Percentiles rank a stretch among this genome's conserved stretches.
phyloP scores from a whole-genome alignment of 1,140 invertebrate genomes.

The Drosophila bocki region DNA sequence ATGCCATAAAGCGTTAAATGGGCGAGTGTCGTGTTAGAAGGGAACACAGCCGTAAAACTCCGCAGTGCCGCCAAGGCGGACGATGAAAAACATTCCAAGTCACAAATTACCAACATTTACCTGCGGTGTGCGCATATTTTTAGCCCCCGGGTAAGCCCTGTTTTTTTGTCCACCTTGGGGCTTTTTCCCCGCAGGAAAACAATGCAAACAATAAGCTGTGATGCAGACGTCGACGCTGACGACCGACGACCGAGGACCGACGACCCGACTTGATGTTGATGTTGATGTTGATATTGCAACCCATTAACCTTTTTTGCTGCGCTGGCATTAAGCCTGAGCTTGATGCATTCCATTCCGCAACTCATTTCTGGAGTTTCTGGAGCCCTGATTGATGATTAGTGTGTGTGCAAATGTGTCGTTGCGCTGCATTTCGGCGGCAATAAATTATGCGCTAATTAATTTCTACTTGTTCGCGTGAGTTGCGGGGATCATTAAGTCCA shows the following conservation, averaged over 20 bases:
- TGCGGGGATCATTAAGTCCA: conserved; percentile 53
- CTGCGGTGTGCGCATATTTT: conserved; percentile 75
- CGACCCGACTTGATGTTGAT: conserved; percentile 23
- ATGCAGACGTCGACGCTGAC: conserved; percentile 50
- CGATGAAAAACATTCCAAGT: conserved; percentile 59
- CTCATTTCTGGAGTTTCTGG: conserved; percentile 48
- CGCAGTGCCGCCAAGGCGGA: conserved; percentile 31
- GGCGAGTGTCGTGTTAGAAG: conserved; percentile 57
- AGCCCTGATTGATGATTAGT: conserved; percentile 73
- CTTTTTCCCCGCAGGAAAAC: conserved; percentile 51
- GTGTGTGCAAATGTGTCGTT: conserved; percentile 51
- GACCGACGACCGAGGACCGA: conserved; percentile 38
- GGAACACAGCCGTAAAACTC: conserved; percentile 37
- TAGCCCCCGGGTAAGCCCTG: conserved; percentile 32
- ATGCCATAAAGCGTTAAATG: conserved; percentile 63
- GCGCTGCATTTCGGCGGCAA: conserved; percentile 47
- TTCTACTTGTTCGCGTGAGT: conserved; percentile 46
- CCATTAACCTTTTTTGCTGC: conserved; percentile 74
- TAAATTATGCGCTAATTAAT: conserved; percentile 73
- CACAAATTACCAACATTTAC: conserved; percentile 79
- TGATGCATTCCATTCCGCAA: conserved; percentile 42
- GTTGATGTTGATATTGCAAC: conserved; percentile 78
- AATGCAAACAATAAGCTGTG: conserved; percentile 64
- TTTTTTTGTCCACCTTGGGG: conserved; percentile 51
- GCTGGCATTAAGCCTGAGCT: conserved; percentile 33